Conservation (phyloP, 2,113 vertebrate genomes). For the Oreochromis tanganicae region DNA sequence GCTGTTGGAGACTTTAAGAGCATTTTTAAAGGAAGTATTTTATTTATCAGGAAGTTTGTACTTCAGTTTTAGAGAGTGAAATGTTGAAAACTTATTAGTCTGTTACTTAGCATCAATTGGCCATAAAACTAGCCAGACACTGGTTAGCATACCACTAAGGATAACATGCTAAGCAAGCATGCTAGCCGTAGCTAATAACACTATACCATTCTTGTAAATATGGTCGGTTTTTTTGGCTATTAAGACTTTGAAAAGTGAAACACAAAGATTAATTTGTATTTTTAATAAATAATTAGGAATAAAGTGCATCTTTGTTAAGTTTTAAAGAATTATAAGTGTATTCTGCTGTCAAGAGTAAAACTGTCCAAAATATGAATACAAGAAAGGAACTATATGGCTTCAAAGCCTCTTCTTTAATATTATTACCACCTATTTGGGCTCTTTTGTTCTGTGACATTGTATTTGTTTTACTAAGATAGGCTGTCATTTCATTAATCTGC, state of each 20-base stretch:
- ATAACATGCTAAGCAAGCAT: not conserved
- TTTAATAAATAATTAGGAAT: not conserved
- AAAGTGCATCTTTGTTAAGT: not conserved
- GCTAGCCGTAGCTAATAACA: not conserved
- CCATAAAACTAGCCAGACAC: not conserved
- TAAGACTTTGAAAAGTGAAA: not conserved
- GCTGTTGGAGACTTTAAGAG: not conserved
- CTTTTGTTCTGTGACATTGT: not conserved
- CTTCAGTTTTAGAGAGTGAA: not conserved
- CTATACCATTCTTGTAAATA: not conserved
- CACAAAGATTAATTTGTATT: not conserved
- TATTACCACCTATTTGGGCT: not conserved
- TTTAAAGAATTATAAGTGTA: not conserved
- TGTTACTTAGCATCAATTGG: not conserved
- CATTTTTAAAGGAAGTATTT: not conserved
- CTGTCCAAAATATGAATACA: not conserved
- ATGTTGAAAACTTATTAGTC: not conserved
- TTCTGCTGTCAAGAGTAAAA: not conserved
- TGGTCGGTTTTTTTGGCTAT: not conserved
- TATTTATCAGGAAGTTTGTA: not conserved
- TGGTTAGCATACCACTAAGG: not conserved
- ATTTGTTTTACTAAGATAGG: not conserved
- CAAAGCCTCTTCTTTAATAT: not conserved
- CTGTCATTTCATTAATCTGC: not conserved
- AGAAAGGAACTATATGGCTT: not conserved